A percentile compares a stretch with the other conserved stretches of the same genome.
Evolutionary conservation across 2,113 vertebrate species (phyloP).

Genomic region (Psettodes erumei): DNA sequence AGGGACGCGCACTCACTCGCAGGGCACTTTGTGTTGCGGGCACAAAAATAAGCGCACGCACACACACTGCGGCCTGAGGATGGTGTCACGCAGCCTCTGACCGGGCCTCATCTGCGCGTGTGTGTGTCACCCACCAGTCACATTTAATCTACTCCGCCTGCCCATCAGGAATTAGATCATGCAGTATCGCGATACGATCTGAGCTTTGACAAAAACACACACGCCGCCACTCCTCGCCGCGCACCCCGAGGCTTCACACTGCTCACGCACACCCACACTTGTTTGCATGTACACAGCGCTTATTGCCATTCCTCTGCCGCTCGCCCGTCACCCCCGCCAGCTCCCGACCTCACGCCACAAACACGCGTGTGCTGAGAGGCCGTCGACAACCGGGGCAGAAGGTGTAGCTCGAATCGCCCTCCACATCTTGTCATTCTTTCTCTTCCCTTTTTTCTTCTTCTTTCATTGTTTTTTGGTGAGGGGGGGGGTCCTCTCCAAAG

Average conservation of each 20-base stretch:
- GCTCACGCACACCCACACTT: background rate
- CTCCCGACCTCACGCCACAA: conserved; percentile 14
- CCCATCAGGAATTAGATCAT: conserved; percentile 65
- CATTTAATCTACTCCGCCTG: conserved; percentile 27
- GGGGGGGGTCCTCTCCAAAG: conserved; percentile 25
- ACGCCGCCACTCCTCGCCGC: conserved; percentile 5
- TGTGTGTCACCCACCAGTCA: conserved; percentile 40
- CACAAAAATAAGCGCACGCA: conserved; percentile 20
- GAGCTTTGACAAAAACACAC: conserved; percentile 29
- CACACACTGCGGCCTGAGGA: conserved; percentile 19
- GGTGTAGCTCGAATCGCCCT: conserved; percentile 24
- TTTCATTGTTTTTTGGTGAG: background rate
- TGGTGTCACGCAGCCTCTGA: conserved; percentile 7
- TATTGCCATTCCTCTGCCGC: background rate
- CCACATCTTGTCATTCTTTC: conserved; percentile 24
- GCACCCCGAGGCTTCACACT: conserved; percentile 13
- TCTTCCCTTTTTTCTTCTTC: conserved; percentile 20
- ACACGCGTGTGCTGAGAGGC: background rate
- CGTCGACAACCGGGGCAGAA: conserved; percentile 37
- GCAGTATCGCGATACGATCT: conserved; percentile 58
- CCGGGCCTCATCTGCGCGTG: background rate
- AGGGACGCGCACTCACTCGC: conserved; percentile 41
- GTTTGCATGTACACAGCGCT: background rate
- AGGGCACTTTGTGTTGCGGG: conserved; percentile 37
- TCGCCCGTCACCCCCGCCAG: background rate